Conservation (phyloP, 2,797 vertebrate genomes). For the Scyliorhinus canicula region DNA sequence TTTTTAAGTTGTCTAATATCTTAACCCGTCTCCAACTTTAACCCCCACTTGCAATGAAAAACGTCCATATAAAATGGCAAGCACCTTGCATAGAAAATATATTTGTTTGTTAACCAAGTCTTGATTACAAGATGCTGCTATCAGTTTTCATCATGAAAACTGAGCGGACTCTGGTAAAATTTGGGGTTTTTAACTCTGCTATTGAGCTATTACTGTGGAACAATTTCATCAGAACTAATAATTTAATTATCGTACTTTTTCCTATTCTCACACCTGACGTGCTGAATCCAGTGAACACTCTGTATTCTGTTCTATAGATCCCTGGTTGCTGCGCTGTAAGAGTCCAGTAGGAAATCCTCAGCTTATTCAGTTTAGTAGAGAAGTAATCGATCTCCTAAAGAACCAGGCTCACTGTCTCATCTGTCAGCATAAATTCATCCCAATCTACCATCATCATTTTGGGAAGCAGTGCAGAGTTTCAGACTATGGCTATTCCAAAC, state of each 20-base stretch:
- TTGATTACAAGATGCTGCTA: not conserved
- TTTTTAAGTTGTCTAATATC: not conserved
- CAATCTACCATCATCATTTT: conserved; percentile 92
- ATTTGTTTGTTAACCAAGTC: not conserved
- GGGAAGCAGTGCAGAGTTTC: conserved; percentile 95
- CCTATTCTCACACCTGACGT: too few species aligned
- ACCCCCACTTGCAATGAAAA: not conserved
- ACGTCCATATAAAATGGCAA: not conserved
- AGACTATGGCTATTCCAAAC: conserved; percentile 89
- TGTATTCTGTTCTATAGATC: conserved; percentile 58
- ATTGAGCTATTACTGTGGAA: not conserved
- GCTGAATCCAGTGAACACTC: not conserved
- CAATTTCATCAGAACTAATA: not conserved
- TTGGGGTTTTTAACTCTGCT: not conserved
- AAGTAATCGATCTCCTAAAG: conserved; percentile 90
- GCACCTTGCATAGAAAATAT: not conserved
- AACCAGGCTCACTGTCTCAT: conserved; percentile 81
- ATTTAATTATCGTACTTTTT: not conserved
- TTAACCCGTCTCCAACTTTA: not conserved
- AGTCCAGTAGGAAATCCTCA: conserved; percentile 95
- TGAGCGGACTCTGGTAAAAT: not conserved
- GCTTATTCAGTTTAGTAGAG: conserved; percentile 92
- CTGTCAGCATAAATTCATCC: conserved; percentile 87
- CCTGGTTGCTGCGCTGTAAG: conserved; percentile 87
- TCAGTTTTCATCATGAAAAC: not conserved